phyloP scores from a whole-genome alignment of 2,113 vertebrate species.

The Regulus satrapa region DNA sequence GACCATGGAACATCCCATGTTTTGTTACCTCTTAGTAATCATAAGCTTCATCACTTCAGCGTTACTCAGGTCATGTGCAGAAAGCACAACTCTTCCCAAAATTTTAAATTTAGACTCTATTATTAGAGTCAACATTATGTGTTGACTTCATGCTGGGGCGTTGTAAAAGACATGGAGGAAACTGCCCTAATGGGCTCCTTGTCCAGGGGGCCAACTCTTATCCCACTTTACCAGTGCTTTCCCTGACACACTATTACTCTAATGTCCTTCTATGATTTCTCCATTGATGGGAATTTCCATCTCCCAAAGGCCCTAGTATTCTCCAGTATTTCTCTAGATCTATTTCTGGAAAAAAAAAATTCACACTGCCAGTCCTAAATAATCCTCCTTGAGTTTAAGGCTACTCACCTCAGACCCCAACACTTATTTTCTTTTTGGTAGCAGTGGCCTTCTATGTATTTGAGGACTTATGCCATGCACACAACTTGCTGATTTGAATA shows the following conservation, averaged over 20 bases:
- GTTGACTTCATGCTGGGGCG: background rate
- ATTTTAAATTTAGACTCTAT: background rate
- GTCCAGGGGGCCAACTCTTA: background rate
- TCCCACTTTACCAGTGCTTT: background rate
- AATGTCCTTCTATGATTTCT: background rate
- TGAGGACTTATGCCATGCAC: background rate
- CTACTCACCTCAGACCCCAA: background rate
- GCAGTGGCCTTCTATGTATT: background rate
- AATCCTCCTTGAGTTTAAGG: background rate
- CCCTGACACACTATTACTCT: background rate
- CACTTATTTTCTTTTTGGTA: background rate
- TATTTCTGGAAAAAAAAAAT: background rate
- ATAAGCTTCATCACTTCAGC: background rate
- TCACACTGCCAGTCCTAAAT: background rate
- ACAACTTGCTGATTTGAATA: background rate
- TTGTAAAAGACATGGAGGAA: background rate
- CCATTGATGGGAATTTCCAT: background rate
- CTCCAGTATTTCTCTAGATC: background rate
- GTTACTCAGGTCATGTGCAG: background rate
- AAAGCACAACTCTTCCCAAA: background rate
- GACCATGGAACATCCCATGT: background rate
- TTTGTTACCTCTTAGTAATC: background rate
- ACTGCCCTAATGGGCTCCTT: background rate
- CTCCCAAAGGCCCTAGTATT: background rate
- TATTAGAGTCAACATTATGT: background rate